Percentiles rank a stretch among this genome's conserved stretches.
phyloP scores from a whole-genome alignment of 2,888 invertebrate species.

The Melieria omissa region DNA sequence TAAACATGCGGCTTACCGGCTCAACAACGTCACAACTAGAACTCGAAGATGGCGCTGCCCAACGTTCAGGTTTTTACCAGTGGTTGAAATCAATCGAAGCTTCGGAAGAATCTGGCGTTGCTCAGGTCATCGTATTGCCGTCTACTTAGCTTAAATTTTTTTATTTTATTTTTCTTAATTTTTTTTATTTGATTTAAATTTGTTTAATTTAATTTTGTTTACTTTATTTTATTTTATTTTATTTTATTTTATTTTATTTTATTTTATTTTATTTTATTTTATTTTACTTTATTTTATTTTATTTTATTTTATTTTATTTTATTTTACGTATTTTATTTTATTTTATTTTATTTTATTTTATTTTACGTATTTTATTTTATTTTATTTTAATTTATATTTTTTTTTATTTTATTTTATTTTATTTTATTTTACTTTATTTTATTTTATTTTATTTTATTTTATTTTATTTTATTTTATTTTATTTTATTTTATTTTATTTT shows the following conservation, averaged over 20 bases:
- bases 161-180: not conserved
- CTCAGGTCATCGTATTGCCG: too few species aligned
- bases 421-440: not conserved
- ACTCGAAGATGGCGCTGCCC: too few species aligned
- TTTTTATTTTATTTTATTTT: constrained; percentile 1
- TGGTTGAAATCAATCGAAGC: too few species aligned
- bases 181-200: too few species aligned
- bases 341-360: constrained; percentile 3
- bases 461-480: not conserved
- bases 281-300: constrained; percentile 1
- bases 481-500: not conserved
- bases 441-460: not conserved
- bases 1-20: too few species aligned
- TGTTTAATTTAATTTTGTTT: too few species aligned
- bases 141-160: too few species aligned
- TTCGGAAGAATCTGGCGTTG: too few species aligned
- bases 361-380: not conserved
- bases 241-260: not conserved
- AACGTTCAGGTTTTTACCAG: too few species aligned
- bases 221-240: not conserved
- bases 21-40: too few species aligned
- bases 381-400: constrained; percentile 1
- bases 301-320: not conserved
- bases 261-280: not conserved
- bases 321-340: not conserved